Conservation (phyloP, 2,113 vertebrate species). For the Oostethus manadensis region DNA sequence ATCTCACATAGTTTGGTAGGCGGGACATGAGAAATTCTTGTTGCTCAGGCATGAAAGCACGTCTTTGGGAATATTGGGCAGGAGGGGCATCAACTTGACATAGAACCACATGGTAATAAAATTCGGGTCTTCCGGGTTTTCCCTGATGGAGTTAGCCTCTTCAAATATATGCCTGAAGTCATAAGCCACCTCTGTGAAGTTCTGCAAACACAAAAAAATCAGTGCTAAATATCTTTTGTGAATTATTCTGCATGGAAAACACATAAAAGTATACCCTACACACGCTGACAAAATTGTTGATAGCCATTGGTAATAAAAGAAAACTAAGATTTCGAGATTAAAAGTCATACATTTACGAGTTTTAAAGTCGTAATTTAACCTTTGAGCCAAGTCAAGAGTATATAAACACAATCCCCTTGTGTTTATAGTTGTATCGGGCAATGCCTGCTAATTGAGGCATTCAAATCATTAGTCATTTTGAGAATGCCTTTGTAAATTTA, state of each 20-base stretch:
- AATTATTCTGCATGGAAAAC: not conserved
- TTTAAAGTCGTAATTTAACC: too few relatives aligned
- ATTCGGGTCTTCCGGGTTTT: slow-evolving; percentile 53
- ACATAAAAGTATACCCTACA: not conserved
- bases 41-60: slow-evolving; percentile 69
- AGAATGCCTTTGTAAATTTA: too few relatives aligned
- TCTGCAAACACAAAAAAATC: slow-evolving; percentile 33
- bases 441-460: too few relatives aligned
- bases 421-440: too few relatives aligned
- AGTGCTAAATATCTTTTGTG: not conserved
- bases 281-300: too few relatives aligned
- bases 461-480: too few relatives aligned
- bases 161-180: slow-evolving; percentile 53
- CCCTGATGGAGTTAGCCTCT: slow-evolving; percentile 17
- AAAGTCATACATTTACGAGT: too few relatives aligned
- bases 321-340: too few relatives aligned
- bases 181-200: slow-evolving; percentile 47
- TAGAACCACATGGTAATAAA: slow-evolving; percentile 70
- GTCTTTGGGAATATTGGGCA: slow-evolving; percentile 32
- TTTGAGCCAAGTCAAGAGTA: too few relatives aligned
- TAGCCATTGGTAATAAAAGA: too few relatives aligned
- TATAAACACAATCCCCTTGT: too few relatives aligned
- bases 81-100: slow-evolving; percentile 62
- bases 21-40: slow-evolving; percentile 71
- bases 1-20: slow-evolving; percentile 65